These are phyloP conservation scores for Salpingus planirostris DNA, from an alignment of 2,888 invertebrate species.

Conservation along the genomic window DNA sequence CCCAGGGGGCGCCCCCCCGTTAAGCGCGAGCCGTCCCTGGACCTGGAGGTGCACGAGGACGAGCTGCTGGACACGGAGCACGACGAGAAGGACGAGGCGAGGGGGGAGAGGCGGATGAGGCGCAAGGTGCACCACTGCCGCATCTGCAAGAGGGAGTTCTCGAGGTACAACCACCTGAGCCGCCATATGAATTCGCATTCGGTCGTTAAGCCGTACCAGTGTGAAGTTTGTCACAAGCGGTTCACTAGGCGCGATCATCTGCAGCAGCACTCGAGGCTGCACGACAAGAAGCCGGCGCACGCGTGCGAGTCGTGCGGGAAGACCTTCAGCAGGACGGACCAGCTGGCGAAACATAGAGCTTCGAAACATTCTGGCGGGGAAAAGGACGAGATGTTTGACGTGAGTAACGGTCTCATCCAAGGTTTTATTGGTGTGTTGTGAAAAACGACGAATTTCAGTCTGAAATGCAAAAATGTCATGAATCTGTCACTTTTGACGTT, in stretches of 20 bases:
- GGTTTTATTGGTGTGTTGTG: too few relatives aligned
- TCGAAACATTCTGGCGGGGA: conserved; percentile 38
- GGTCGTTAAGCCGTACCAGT: conserved; percentile 37
- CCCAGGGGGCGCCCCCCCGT: conserved; percentile 25
- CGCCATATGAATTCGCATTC: conserved; percentile 44
- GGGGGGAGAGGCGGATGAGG: conserved; percentile 32
- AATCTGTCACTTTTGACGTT: too few relatives aligned
- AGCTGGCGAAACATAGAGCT: conserved; percentile 43
- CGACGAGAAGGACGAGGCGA: conserved; percentile 29
- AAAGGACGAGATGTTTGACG: conserved; percentile 17
- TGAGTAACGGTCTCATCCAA: too few relatives aligned
- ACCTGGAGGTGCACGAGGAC: conserved; percentile 25
- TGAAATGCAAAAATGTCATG: too few relatives aligned
- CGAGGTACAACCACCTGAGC: conserved; percentile 41
- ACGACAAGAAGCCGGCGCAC: conserved; percentile 18
- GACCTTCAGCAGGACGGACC: conserved; percentile 43
- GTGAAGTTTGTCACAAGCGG: conserved; percentile 33
- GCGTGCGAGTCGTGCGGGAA: conserved; percentile 36
- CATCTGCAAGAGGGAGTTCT: conserved; percentile 42
- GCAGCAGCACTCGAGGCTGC: conserved; percentile 41
- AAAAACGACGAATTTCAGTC: too few relatives aligned
- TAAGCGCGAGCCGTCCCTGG: too few relatives aligned
- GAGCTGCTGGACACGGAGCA: conserved; percentile 32
- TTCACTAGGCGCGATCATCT: conserved; percentile 19
- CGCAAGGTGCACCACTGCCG: conserved; percentile 34